Percentiles rank a stretch among this genome's conserved stretches.
These are phyloP conservation scores for Pseudopleuronectes americanus DNA, from an alignment of 2,797 vertebrate species.

Conservation along the genomic window DNA sequence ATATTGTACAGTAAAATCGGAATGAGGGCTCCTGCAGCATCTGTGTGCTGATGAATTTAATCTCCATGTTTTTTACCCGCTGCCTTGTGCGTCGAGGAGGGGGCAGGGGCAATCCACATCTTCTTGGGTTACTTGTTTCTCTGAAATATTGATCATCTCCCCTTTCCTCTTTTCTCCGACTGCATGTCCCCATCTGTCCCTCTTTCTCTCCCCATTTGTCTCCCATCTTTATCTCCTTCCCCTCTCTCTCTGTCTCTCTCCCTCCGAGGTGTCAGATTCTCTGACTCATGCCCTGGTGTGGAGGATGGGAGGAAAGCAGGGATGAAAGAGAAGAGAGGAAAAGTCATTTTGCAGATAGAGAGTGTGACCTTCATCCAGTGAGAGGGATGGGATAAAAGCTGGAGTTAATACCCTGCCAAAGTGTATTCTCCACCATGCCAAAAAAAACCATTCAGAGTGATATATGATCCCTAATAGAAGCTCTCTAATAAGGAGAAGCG, in stretches of 20 bases:
- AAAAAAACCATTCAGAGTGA: conserved; percentile 70
- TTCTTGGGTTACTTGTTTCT: conserved; percentile 66
- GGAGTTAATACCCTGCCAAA: conserved; percentile 79
- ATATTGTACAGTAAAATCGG: conserved; percentile 13
- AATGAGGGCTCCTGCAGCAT: conserved; percentile 36
- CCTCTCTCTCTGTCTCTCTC: conserved; percentile 36
- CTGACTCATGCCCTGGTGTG: conserved; percentile 80
- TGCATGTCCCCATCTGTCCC: conserved; percentile 48
- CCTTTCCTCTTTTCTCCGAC: conserved; percentile 43
- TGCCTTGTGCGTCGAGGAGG: conserved; percentile 31
- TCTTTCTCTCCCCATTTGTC: conserved; percentile 54
- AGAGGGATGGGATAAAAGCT: conserved; percentile 79
- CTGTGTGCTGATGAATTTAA: conserved; percentile 48
- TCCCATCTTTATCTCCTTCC: conserved; percentile 28
- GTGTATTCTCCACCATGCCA: conserved; percentile 73
- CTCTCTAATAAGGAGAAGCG: conserved; percentile 67
- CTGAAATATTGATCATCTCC: conserved; percentile 67
- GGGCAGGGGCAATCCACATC: conserved; percentile 36
- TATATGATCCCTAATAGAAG: conserved; percentile 64
- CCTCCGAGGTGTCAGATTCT: conserved; percentile 79
- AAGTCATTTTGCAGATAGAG: conserved; percentile 81
- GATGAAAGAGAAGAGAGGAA: conserved; percentile 77
- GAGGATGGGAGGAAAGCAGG: conserved; percentile 73
- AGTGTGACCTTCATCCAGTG: conserved; percentile 80
- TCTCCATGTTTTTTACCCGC: conserved; percentile 31